These are phyloP conservation scores for Acyrthosiphon pisum DNA, from an alignment of 1,140 invertebrate genomes.

Conservation along the genomic window DNA sequence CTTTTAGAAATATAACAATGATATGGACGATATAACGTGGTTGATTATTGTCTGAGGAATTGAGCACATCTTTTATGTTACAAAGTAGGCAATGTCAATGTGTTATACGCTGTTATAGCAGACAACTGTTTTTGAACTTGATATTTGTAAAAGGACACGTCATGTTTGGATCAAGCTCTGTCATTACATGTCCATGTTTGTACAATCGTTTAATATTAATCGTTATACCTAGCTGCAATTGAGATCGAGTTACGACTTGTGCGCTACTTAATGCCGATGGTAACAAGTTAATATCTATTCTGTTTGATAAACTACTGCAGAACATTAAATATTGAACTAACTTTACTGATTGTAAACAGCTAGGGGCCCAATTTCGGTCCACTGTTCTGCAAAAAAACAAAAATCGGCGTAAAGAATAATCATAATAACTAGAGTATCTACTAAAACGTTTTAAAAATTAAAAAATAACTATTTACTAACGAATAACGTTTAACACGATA, in stretches of 20 bases:
- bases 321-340: not conserved
- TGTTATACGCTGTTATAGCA: not conserved
- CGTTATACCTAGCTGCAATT: not conserved
- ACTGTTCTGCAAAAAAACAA: too few species aligned
- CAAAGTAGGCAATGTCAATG: not conserved
- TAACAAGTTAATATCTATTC: slow-evolving; percentile 10
- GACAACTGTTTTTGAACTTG: not conserved
- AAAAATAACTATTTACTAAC: too few species aligned
- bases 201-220: not conserved
- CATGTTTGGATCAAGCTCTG: not conserved
- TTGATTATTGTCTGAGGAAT: not conserved
- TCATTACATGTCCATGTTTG: not conserved
- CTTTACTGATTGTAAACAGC: not conserved
- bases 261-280: not conserved
- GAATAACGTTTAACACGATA: too few species aligned
- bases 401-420: too few species aligned
- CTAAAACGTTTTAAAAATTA: too few species aligned
- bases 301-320: not conserved
- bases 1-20: not conserved
- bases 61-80: not conserved
- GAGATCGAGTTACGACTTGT: not conserved
- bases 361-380: too few species aligned
- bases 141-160: not conserved
- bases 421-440: too few species aligned
- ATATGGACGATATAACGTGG: not conserved